phyloP scores from a whole-genome alignment of 2,797 vertebrate species.

The Poecilia picta region DNA sequence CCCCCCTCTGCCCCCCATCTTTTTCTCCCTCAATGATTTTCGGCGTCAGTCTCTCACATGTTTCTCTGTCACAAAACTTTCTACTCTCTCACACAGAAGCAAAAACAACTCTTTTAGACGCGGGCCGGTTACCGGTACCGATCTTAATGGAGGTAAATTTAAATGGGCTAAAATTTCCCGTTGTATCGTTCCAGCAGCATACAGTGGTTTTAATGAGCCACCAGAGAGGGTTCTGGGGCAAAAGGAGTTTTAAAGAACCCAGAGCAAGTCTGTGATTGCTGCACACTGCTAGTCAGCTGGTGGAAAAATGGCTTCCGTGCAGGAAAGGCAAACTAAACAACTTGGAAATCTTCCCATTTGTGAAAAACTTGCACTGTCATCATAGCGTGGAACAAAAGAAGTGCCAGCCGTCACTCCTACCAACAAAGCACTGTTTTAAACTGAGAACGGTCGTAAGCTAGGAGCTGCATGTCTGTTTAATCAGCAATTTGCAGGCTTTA shows the following conservation, averaged over 20 bases:
- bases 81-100: constrained; percentile 12
- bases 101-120: not conserved
- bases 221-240: not conserved
- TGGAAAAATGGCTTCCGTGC: not conserved
- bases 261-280: not conserved
- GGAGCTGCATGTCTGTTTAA: not conserved
- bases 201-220: not conserved
- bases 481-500: not conserved
- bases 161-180: not conserved
- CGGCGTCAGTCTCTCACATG: constrained; percentile 65
- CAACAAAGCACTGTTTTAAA: not conserved
- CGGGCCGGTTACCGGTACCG: not conserved
- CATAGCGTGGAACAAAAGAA: not conserved
- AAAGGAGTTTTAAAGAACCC: not conserved
- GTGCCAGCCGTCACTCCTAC: not conserved
- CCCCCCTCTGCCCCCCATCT: constrained; percentile 34
- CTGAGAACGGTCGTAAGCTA: not conserved
- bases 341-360: not conserved
- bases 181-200: not conserved
- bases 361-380: not conserved
- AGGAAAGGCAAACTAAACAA: not conserved
- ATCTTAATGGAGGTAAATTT: not conserved
- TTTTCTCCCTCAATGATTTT: constrained; percentile 53
- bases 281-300: not conserved
- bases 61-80: constrained; percentile 57